These are phyloP conservation scores for Thaumetopoea pityocampa DNA, from an alignment of 1,140 invertebrate species.

Conservation along the genomic window DNA sequence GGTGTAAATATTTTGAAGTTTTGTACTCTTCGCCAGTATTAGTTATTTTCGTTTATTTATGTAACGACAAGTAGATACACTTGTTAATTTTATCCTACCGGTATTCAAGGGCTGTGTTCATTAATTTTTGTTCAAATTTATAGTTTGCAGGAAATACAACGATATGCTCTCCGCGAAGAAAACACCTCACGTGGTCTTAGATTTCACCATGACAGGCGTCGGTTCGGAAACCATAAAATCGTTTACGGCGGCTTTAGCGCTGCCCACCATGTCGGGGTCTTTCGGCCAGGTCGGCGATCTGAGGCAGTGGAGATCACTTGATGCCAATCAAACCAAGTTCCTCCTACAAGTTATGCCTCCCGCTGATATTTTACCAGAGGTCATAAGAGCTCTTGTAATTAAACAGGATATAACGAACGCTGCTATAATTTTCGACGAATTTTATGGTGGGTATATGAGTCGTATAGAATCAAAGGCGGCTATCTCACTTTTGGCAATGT, in stretches of 20 bases:
- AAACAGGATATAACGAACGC: constrained; percentile 92
- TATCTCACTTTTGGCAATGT: too few species aligned
- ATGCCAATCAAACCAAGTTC: constrained; percentile 81
- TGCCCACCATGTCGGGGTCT: constrained; percentile 89
- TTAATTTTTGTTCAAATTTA: constrained; percentile 6
- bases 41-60: too few species aligned
- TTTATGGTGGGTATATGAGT: constrained; percentile 85
- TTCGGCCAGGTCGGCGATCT: constrained; percentile 90
- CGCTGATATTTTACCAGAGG: constrained; percentile 87
- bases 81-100: too few species aligned
- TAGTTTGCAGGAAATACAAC: constrained; percentile 84
- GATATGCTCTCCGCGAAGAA: constrained; percentile 78
- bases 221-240: constrained; percentile 89
- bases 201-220: constrained; percentile 85
- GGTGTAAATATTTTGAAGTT: too few species aligned
- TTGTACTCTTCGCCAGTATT: too few species aligned
- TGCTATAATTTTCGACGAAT: constrained; percentile 91
- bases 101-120: not conserved
- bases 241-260: constrained; percentile 84
- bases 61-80: too few species aligned
- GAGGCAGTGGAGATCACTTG: constrained; percentile 85
- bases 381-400: constrained; percentile 86
- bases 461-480: too few species aligned
- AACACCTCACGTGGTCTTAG: constrained; percentile 86
- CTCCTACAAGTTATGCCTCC: constrained; percentile 87